Evolutionary conservation across 1,140 invertebrate genomes (phyloP), one percentile per base, ranked within the genome.

Genomic region (Lanistes nyassanus): DNA sequence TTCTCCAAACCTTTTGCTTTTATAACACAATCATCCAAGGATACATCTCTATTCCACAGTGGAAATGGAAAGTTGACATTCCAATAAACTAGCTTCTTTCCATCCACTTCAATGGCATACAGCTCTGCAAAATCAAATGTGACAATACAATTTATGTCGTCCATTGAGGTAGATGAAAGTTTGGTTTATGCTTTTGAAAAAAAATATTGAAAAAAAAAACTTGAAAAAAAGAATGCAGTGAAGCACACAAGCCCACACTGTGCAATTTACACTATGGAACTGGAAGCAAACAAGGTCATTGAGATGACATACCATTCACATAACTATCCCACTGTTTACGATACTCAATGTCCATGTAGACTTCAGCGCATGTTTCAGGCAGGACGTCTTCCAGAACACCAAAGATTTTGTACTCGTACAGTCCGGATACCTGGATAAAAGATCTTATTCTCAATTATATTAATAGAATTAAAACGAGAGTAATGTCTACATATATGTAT

Each of bases 31-130:
- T 13, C 31, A 39, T 37, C 42, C 74, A 87, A 87, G 83, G 84
- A 88, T 87, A 88, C 87, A 83, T 89, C 88, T 83, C 88, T 82
- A 75, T 89, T 84, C 36, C 84, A 88, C 80, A 89, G 81, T 31
- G 85, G 84, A 70, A 84, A 88, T 26, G 88, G 88, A 73, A 81
- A 88, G 71, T 85, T 87, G n/a, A 88, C 80, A 72, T 87, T 77
- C 88, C 88, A 89, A 70, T 89, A 89, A 7, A 88, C 81, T 5
- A 82, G 62, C 37, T 84, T 83, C 56, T 81, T 81, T 9, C 74
- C 82, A 62, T 80, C 80, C 23, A 62, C 81, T 76, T 84, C 74
- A 51, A 36, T 84, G 56, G 83, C 82, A 75, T 80, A 75, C 26
- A 87, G 71, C 60, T 84, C 87, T 87, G 79, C 37, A 85, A 86